phyloP scores from a whole-genome alignment of 2,888 invertebrate genomes.

The Xanthorhoe designata region DNA sequence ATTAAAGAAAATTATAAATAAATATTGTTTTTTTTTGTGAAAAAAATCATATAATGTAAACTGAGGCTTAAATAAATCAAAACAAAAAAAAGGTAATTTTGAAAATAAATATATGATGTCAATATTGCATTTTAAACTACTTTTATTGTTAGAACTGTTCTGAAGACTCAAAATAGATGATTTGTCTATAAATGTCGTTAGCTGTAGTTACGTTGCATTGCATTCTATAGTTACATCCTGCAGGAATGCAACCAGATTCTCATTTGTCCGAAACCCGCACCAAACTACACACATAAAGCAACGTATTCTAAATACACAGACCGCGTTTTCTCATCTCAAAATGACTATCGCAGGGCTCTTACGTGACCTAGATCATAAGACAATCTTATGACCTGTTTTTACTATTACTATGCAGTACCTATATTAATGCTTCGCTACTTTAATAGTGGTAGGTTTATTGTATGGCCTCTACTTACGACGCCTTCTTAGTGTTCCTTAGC shows the following conservation, averaged over 20 bases:
- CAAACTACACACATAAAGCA: conserved; percentile 36
- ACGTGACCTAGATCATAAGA: conserved; percentile 72
- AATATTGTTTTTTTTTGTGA: conserved; percentile 52
- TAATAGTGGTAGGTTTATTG: conserved; percentile 57
- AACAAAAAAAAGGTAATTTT: conserved; percentile 40
- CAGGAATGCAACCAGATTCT: conserved; percentile 71
- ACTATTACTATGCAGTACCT: conserved; percentile 60
- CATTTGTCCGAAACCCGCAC: conserved; percentile 78
- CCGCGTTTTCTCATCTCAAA: conserved; percentile 56
- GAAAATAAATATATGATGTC: conserved; percentile 45
- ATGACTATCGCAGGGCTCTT: conserved; percentile 62
- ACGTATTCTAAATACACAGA: conserved; percentile 22
- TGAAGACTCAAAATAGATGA: conserved; percentile 18
- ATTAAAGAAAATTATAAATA: conserved; percentile 60
- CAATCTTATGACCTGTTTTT: conserved; percentile 70
- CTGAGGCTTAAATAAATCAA: conserved; percentile 37
- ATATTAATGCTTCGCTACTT: conserved; percentile 58
- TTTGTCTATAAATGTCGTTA: conserved; percentile 54
- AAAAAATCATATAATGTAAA: conserved; percentile 39
- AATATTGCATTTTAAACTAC: conserved; percentile 26
- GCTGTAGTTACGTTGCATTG: conserved; percentile 60
- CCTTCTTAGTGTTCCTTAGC: conserved; percentile 23
- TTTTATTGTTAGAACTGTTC: conserved; percentile 15
- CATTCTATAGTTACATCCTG: conserved; percentile 77
- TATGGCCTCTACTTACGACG: conserved; percentile 57